Evolutionary conservation across 2,888 invertebrate genomes (phyloP), one percentile per base, ranked within the genome.

Genomic region (Cheilosia vernalis): DNA sequence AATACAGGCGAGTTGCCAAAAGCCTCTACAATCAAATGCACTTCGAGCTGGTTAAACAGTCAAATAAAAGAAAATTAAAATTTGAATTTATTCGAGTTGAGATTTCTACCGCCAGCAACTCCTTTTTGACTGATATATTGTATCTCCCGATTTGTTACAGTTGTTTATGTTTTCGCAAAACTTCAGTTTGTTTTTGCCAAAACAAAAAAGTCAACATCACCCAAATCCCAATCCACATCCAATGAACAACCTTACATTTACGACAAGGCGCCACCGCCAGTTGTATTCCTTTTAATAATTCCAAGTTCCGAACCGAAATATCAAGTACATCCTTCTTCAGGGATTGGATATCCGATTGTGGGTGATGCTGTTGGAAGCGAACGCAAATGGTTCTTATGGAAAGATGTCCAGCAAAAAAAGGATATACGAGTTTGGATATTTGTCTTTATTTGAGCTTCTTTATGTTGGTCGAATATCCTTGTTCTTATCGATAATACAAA

Each of bases 281-380:
- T 76, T 76, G 60, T 76, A 76, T 58, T 76, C 49, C 40, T 66
- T 76, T 76, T 66, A 76, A 76, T 76, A 67, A 76, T 76, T 76
- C 58, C 66, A 42, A 60, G 60, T 67, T 76, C 42, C 42, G 67
- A 40, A 33, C 56, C 30, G 40, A 51, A 58, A 76, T 49, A 66
- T 74, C 44, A 53, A 24, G 13, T 44, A 49, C 13, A 27, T 19
- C 15, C 21, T 42, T 2, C 15, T 27, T n/a, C 5, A 40, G 30
- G 30, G 37, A 47, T 40, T 40, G 74, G 47, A 64, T 74, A 64
- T 64, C 21, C 47, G 40, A n/a, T 64, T 58, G 19, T 58, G 47
- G 56, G 40, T 66, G 58, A 63, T 47, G 47, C 56, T 37, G 37
- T 66, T 40, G 49, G 40, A 49, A 40, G 47, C 27, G 47, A 76